phyloP scores from a whole-genome alignment of 2,113 vertebrate species.

The Burhinus bistriatus region DNA sequence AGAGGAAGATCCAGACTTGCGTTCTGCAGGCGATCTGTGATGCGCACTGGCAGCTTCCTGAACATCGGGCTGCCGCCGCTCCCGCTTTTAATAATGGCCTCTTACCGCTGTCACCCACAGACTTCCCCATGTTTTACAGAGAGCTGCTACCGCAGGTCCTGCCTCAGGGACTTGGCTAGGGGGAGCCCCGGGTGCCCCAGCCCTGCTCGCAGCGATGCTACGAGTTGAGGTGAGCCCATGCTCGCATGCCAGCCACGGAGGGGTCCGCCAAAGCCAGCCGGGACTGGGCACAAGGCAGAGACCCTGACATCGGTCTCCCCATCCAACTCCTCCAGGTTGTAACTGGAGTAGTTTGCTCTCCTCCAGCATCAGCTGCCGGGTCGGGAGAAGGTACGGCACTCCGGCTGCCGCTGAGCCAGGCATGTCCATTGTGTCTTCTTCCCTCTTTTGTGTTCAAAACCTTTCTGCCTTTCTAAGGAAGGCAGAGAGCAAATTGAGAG shows the following conservation, averaged over 20 bases:
- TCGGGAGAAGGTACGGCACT: background rate
- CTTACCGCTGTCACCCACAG: background rate
- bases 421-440: background rate
- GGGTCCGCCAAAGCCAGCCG: background rate
- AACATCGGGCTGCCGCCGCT: background rate
- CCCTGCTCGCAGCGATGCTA: fast-evolving
- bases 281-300: fast-evolving
- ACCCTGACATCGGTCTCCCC: fast-evolving
- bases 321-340: background rate
- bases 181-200: background rate
- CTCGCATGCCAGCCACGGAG: fast-evolving
- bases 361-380: background rate
- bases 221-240: fast-evolving
- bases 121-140: background rate
- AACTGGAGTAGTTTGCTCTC: background rate
- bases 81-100: background rate
- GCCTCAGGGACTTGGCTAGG: fast-evolving
- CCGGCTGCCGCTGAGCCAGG: background rate
- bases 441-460: background rate
- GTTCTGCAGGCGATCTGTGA: conserved; percentile 25
- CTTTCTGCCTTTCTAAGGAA: background rate
- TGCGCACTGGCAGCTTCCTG: background rate
- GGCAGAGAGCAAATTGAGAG: background rate
- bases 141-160: background rate
- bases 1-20: background rate